Evolutionary conservation across 2,888 invertebrate genomes (phyloP).

Genomic region (Coleophora deauratella): DNA sequence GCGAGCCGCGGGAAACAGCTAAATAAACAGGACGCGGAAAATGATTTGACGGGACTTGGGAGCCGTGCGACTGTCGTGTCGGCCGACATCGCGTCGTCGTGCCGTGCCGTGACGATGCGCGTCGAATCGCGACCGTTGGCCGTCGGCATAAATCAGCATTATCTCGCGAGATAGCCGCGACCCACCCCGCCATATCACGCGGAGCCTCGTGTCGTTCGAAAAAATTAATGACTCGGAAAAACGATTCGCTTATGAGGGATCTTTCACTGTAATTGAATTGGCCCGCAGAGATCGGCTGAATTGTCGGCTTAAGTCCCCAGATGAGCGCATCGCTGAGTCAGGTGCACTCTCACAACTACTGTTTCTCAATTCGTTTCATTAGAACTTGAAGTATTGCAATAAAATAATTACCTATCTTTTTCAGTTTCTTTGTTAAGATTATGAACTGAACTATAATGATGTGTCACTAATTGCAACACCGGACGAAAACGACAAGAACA

Average conservation of each 20-base stretch:
- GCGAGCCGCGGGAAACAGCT: conserved; percentile 30
- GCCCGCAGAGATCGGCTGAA: conserved; percentile 60
- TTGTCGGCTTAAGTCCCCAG: conserved; percentile 47
- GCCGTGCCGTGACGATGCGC: conserved; percentile 58
- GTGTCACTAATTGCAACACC: too few species aligned
- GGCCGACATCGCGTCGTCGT: conserved; percentile 27
- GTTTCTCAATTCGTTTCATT: neutral
- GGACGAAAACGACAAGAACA: too few species aligned
- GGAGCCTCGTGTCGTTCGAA: conserved; percentile 69
- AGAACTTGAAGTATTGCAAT: neutral
- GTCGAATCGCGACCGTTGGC: conserved; percentile 68
- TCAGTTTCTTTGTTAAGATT: too few species aligned
- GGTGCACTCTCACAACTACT: conserved; percentile 21
- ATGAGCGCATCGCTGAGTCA: conserved; percentile 32
- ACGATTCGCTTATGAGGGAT: conserved; percentile 75
- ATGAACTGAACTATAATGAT: too few species aligned
- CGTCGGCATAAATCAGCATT: conserved; percentile 73
- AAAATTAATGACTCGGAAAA: conserved; percentile 75
- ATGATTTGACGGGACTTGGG: conserved; percentile 24
- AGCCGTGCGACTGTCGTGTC: conserved; percentile 41
- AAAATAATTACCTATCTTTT: too few species aligned
- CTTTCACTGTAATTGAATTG: conserved; percentile 74
- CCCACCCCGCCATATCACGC: conserved; percentile 66
- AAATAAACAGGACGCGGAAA: conserved; percentile 47
- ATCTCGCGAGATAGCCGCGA: conserved; percentile 72